phyloP scores from a whole-genome alignment of 2,888 invertebrate genomes.

The Xestia rhomboidea region DNA sequence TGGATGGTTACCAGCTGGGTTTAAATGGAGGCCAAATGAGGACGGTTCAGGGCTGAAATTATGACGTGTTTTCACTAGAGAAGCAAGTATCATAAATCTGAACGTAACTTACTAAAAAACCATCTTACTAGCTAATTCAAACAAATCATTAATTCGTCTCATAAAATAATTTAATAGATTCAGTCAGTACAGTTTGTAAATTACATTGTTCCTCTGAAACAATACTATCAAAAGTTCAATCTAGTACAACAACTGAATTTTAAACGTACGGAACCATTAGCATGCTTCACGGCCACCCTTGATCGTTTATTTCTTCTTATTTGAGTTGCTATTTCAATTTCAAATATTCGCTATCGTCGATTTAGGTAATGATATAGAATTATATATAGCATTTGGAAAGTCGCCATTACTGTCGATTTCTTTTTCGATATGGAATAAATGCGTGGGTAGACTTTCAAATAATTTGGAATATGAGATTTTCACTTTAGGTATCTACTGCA shows the following conservation, averaged over 20 bases:
- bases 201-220: slow-evolving; percentile 58
- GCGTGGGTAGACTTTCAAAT: slow-evolving; percentile 49
- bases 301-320: slow-evolving; percentile 41
- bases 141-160: slow-evolving; percentile 22
- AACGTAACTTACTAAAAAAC: background rate
- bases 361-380: slow-evolving; percentile 65
- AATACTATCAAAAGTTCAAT: slow-evolving; percentile 53
- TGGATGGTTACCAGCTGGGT: too few species aligned
- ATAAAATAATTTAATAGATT: slow-evolving; percentile 42
- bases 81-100: background rate
- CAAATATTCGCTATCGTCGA: slow-evolving; percentile 50
- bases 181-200: slow-evolving; percentile 60
- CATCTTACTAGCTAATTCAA: background rate
- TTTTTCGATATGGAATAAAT: slow-evolving; percentile 44
- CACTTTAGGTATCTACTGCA: too few species aligned
- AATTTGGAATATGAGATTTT: slow-evolving; percentile 9
- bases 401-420: slow-evolving; percentile 45
- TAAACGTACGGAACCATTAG: slow-evolving; percentile 41
- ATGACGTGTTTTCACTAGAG: background rate
- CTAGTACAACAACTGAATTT: slow-evolving; percentile 48
- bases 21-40: background rate
- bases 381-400: slow-evolving; percentile 62
- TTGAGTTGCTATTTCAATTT: slow-evolving; percentile 49
- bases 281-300: slow-evolving; percentile 16
- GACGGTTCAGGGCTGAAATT: background rate